Evolutionary conservation across 2,797 vertebrate species (phyloP), one percentile per base, ranked within the genome.

Genomic region (Coendou prehensilis): DNA sequence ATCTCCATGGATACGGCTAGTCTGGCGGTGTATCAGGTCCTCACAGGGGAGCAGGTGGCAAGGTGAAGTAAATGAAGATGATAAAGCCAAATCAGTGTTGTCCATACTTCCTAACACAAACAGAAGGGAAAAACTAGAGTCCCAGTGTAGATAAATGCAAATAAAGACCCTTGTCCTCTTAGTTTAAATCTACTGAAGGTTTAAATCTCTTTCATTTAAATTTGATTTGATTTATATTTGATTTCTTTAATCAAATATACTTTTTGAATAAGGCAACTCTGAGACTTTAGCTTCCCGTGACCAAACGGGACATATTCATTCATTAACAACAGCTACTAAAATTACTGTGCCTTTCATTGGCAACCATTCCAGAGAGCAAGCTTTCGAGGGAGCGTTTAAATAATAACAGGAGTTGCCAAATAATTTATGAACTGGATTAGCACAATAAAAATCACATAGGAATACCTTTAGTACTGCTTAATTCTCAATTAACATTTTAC

Each of bases 401-500:
- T 95, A 69, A 83, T n/a, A 87, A 78, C 8, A 67, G n/a, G 47
- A 56, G 69, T 97, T 87, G 91, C 80, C 76, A 94, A 96, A 88
- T 17, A 96, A 95, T 61, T 95, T 54, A 93, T 89, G 95, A 84
- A 80, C 52, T 71, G 5, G 90, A 95, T 93, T 89, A 96, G 54
- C 85, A 89, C 84, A 85, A 87, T 78, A 95, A 94, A 47, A 85
- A 30, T 92, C 63, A 84, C 22, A 67, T 87, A 76, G 30, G 76
- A 89, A 26, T 47, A 87, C 17, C 6, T 93, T 96, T 76, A 78
- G 54, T 96, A 54, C 64, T 9, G 4, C 23, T 71, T 91, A 90
- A 94, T 91, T 64, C 41, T 67, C 93, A 96, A 54, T 94, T 88
- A 95, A 89, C 63, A 95, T 93, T 95, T 96, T 85, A 87, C 75